These are phyloP conservation scores for Zoanthus sansibaricus DNA, from an alignment of 92 coral and sea anemone genomes.

Conservation along the genomic window DNA sequence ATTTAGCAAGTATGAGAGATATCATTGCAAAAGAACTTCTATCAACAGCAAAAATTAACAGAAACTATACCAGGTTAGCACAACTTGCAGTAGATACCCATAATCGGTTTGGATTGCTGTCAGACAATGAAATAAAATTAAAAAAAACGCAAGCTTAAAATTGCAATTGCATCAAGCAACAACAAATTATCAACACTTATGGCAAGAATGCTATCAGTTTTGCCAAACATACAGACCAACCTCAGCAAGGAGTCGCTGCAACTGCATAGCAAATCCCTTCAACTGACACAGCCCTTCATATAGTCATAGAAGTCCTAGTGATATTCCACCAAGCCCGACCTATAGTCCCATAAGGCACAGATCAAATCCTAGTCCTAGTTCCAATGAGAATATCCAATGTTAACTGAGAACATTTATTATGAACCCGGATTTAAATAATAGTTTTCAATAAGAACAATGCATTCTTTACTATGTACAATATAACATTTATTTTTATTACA, in stretches of 20 bases:
- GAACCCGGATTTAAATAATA: background rate
- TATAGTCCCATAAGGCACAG: background rate
- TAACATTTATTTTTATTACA: too few species aligned
- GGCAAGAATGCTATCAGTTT: background rate
- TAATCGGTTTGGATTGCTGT: background rate
- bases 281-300: background rate
- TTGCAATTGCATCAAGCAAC: background rate
- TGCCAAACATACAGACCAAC: background rate
- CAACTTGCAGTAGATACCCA: background rate
- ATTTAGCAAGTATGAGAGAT: background rate
- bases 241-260: background rate
- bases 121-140: background rate
- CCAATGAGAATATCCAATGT: background rate
- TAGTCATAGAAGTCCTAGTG: background rate
- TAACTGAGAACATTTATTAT: background rate
- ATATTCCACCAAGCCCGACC: background rate
- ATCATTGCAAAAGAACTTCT: background rate
- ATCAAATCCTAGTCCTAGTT: background rate
- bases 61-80: background rate
- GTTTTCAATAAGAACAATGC: background rate
- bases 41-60: background rate
- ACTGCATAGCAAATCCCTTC: background rate
- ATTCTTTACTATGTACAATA: background rate
- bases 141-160: background rate
- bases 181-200: too few species aligned